Percentiles rank a stretch among this genome's conserved stretches.
Conservation (phyloP, 2,797 vertebrate species). For the Lepidocolaptes lacrymiger region DNA sequence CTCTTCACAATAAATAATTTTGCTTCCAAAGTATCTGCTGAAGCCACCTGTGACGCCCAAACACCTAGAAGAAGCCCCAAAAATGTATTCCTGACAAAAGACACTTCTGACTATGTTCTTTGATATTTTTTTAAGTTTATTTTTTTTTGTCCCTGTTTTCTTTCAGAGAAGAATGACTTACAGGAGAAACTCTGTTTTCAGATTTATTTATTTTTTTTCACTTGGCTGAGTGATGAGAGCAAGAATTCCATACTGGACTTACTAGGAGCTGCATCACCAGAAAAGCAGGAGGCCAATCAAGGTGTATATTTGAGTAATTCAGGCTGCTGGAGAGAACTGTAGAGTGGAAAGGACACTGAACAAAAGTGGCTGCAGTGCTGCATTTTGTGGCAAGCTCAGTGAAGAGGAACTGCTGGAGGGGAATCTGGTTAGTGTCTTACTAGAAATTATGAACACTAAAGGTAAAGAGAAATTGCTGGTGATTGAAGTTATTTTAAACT, state of each 20-base stretch:
- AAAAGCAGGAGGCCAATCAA: background rate
- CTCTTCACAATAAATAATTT: constrained; percentile 6
- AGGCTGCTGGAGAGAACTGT: background rate
- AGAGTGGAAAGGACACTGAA: background rate
- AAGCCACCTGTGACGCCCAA: background rate
- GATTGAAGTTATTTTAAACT: background rate
- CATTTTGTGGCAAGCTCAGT: background rate
- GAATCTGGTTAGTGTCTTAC: background rate
- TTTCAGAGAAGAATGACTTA: background rate
- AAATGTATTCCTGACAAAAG: background rate
- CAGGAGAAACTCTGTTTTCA: background rate
- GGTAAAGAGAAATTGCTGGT: background rate
- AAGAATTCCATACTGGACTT: background rate
- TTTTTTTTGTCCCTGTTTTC: background rate
- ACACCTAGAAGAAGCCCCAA: background rate
- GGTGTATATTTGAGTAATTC: background rate
- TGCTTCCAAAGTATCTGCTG: background rate
- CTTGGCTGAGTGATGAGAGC: background rate
- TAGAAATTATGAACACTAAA: background rate
- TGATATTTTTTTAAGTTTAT: background rate
- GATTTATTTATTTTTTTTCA: background rate
- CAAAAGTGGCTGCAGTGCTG: background rate
- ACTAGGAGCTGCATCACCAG: background rate
- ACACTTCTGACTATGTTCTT: background rate
- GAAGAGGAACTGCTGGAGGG: background rate